These are phyloP conservation scores for Orchestia grillus DNA, from an alignment of 1,140 invertebrate species.

Conservation along the genomic window DNA sequence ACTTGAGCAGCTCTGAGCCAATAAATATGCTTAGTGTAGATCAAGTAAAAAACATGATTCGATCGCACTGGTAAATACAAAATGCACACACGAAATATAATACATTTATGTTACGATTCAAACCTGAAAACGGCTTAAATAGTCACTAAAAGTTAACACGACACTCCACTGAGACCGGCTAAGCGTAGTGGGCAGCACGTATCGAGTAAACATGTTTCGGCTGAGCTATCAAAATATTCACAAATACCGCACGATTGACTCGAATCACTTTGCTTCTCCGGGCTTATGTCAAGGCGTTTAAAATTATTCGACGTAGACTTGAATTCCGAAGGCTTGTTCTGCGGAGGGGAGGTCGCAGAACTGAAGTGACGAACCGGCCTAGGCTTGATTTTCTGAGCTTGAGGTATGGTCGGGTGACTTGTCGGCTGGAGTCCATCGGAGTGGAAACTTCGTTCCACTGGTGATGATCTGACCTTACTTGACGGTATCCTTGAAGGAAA, in stretches of 20 bases:
- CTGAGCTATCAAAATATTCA: conserved; percentile 22
- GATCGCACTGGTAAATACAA: not conserved
- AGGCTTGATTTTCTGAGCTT: not conserved
- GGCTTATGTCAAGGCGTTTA: not conserved
- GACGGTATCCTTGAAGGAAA: not conserved
- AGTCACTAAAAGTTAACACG: not conserved
- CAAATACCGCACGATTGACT: conserved; percentile 12
- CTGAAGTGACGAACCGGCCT: not conserved
- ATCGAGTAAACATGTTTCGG: not conserved
- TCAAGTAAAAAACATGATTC: not conserved
- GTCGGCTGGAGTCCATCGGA: not conserved
- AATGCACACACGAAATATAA: not conserved
- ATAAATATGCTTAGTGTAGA: not conserved
- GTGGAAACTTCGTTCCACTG: not conserved
- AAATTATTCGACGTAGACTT: not conserved
- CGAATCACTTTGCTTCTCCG: not conserved
- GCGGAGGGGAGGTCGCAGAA: not conserved
- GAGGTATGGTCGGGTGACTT: not conserved
- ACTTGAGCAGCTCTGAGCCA: not conserved
- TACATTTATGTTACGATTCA: not conserved
- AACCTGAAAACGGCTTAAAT: not conserved
- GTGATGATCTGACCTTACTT: not conserved
- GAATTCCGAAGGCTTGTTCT: not conserved
- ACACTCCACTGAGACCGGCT: not conserved
- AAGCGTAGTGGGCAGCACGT: conserved; percentile 22